Percentiles rank a stretch among this genome's conserved stretches.
Evolutionary conservation across 2,888 invertebrate genomes (phyloP).

Genomic region (Caenorhabditis sinica): DNA sequence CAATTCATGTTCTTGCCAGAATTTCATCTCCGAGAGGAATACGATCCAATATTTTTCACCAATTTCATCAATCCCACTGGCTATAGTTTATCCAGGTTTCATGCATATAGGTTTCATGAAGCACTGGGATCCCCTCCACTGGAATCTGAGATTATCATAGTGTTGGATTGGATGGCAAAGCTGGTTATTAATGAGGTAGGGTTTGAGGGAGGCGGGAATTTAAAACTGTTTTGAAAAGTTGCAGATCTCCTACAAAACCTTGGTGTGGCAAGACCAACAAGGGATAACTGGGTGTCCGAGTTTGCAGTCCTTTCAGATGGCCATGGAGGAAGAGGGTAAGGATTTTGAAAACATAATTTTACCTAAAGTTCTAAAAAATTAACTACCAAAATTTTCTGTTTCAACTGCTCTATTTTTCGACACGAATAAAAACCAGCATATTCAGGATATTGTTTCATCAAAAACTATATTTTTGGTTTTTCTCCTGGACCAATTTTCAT

Average conservation of each 20-base stretch:
- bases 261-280: background rate
- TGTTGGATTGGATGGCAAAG: slow-evolving; percentile 23
- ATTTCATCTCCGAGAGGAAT: too few relatives aligned
- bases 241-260: background rate
- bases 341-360: too few relatives aligned
- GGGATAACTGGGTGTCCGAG: too few relatives aligned
- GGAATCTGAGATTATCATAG: slow-evolving; percentile 30
- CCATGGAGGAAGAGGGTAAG: background rate
- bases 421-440: too few relatives aligned
- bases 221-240: background rate
- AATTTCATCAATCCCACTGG: background rate
- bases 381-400: too few relatives aligned
- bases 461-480: too few relatives aligned
- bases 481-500: too few relatives aligned
- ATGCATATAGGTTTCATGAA: slow-evolving; percentile 30
- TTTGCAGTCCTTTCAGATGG: too few relatives aligned
- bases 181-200: slow-evolving; percentile 9
- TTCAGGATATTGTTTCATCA: too few relatives aligned
- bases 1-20: background rate
- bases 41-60: background rate
- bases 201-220: background rate
- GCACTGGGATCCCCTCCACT: slow-evolving; percentile 34
- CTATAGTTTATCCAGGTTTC: background rate
- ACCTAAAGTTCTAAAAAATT: too few relatives aligned
- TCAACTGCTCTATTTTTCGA: too few relatives aligned